These are phyloP conservation scores for Acrobasis consociella DNA, from an alignment of 2,888 invertebrate genomes.

Conservation along the genomic window DNA sequence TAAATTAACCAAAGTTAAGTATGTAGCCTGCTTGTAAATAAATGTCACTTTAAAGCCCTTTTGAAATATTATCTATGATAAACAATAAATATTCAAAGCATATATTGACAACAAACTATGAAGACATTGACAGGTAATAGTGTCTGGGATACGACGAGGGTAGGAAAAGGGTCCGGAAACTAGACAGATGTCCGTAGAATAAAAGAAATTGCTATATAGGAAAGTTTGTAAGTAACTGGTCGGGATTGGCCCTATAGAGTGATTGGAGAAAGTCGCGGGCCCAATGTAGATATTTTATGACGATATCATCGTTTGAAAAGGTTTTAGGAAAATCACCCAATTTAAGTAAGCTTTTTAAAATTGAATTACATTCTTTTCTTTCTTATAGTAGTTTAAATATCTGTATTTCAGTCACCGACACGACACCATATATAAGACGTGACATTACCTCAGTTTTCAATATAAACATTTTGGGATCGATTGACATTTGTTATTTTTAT, in stretches of 20 bases:
- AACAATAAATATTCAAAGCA: slow-evolving; percentile 48
- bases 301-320: not conserved
- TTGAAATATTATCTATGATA: not conserved
- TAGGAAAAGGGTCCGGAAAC: slow-evolving; percentile 64
- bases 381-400: too few relatives aligned
- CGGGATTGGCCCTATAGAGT: slow-evolving; percentile 37
- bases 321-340: too few relatives aligned
- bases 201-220: slow-evolving; percentile 56
- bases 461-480: too few relatives aligned
- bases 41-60: not conserved
- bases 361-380: too few relatives aligned
- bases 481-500: too few relatives aligned
- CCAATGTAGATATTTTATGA: not conserved
- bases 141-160: slow-evolving; percentile 61
- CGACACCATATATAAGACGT: too few relatives aligned
- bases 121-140: slow-evolving; percentile 73
- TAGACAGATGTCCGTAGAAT: slow-evolving; percentile 67
- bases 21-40: too few relatives aligned
- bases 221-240: slow-evolving; percentile 44
- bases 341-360: too few relatives aligned
- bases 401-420: too few relatives aligned
- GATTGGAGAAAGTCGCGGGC: slow-evolving; percentile 20
- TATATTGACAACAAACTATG: slow-evolving; percentile 61
- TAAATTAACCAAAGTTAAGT: too few relatives aligned
- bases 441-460: too few relatives aligned